Evolutionary conservation across 35 echinoderm and acorn worm species (phyloP), one percentile per base, ranked within the genome.

Genomic region (Anneissia japonica): DNA sequence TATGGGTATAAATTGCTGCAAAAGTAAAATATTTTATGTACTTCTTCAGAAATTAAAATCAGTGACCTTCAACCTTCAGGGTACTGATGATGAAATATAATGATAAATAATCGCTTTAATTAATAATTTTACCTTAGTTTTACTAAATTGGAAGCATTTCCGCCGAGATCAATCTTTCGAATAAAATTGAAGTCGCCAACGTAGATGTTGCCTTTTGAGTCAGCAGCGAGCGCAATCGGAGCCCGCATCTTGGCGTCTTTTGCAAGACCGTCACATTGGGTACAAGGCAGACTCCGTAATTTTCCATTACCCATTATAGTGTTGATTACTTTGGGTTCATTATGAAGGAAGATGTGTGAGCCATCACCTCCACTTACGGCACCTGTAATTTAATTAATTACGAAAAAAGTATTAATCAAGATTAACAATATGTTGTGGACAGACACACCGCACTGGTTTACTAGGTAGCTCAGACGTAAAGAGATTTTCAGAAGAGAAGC

Each of bases 241-340:
- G 96, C 96, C 13, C 93, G 86, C 46, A 99, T 87, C 5, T 92
- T 85, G 21, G 36, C 87, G 21, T 90, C 88, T 77, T 90, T 90
- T 30, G 96, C 96, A 74, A 43, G 86, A 36, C 96, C 96, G 32
- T 93, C 85, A 55, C 91, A 94, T 75, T 91, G 92, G 0, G 81
- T 39, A 77, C 92, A 93, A 73, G 88, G 83, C 0, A 79, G 41
- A 32, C 80, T 94, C 0, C 96, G 85, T 64, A 74, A 86, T 32
- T 82, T 83, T 19, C 96, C 96, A 73, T 91, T 94, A 29, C 96
- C 96, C 86, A 99, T 89, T 78, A 99, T 87, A 38, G 96, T 90
- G 11, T 86, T 79, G 73, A 99, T 99, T 29, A 77, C 38, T 3
- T 86, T 76, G 16, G 89, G 77, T 30, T 91, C 81, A 35, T 90